Conservation (phyloP, 2,888 invertebrate genomes). For the Caenorhabditis zanzibari region DNA sequence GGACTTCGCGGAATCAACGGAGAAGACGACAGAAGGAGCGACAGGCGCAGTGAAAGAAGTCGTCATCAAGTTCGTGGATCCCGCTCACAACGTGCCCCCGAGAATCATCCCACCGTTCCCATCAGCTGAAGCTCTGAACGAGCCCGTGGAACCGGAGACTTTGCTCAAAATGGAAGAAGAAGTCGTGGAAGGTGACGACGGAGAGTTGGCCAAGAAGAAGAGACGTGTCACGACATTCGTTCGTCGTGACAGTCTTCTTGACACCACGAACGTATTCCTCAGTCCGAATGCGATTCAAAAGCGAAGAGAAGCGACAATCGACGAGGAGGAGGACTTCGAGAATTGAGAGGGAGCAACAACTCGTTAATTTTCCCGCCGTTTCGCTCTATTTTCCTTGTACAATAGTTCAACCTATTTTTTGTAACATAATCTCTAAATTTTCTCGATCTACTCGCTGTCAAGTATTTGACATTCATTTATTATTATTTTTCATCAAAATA, state of each 20-base stretch:
- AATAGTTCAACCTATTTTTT: not conserved
- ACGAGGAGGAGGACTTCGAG: constrained; percentile 13
- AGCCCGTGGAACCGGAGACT: constrained; percentile 23
- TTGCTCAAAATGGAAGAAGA: constrained; percentile 31
- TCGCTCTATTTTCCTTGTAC: not conserved
- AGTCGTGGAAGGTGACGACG: constrained; percentile 3
- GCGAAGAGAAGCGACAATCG: constrained; percentile 48
- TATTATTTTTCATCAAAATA: not conserved
- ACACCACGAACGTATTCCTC: constrained; percentile 48
- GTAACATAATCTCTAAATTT: not conserved
- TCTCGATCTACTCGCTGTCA: not conserved
- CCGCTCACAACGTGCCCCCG: constrained; percentile 25
- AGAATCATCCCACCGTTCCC: constrained; percentile 23
- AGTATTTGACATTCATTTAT: not conserved
- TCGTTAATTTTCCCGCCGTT: not conserved
- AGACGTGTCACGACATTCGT: constrained; percentile 54
- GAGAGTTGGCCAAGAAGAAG: constrained; percentile 39
- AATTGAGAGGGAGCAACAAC: not conserved
- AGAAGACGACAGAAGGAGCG: not conserved
- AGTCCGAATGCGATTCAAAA: constrained; percentile 46
- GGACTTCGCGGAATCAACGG: constrained; percentile 88
- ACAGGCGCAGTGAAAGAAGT: not conserved
- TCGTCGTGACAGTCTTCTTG: constrained; percentile 52
- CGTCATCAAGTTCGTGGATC: constrained; percentile 16
- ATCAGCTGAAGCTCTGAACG: not conserved